phyloP scores from a whole-genome alignment of 2,888 invertebrate genomes.

The Reticulitermes lucifugus region DNA sequence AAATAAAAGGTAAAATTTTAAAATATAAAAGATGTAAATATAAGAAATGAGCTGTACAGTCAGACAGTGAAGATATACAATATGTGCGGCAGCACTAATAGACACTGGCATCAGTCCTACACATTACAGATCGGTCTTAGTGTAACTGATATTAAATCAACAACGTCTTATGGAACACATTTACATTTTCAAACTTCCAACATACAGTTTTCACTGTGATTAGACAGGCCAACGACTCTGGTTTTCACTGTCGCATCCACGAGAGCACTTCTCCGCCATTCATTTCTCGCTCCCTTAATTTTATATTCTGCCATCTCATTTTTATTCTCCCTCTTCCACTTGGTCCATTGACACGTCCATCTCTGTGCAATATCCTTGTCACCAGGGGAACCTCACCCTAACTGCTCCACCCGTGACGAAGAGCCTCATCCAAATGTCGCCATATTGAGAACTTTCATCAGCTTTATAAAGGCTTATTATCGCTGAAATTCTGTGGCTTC shows the following conservation, averaged over 20 bases:
- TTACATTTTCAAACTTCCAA: too few relatives aligned
- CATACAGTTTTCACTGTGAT: background rate
- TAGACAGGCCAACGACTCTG: background rate
- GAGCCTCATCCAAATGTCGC: constrained; percentile 3
- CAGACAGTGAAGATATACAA: too few relatives aligned
- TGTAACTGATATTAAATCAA: too few relatives aligned
- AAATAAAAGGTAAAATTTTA: too few relatives aligned
- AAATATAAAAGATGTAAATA: too few relatives aligned
- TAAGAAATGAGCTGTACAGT: too few relatives aligned
- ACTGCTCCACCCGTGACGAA: background rate
- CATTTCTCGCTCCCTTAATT: constrained; percentile 10
- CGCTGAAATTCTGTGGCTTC: constrained; percentile 7
- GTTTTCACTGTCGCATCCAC: background rate
- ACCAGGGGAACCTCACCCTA: background rate
- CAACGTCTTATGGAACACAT: too few relatives aligned
- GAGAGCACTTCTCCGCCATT: constrained; percentile 1
- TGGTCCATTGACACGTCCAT: background rate
- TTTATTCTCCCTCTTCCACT: constrained; percentile 8
- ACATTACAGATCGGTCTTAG: too few relatives aligned
- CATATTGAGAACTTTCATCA: background rate
- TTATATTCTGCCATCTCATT: constrained; percentile 10
- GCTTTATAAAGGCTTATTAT: background rate
- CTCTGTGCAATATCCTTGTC: constrained; percentile 15
- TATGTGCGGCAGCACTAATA: too few relatives aligned
- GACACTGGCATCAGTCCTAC: too few relatives aligned